Percentiles rank a stretch among this genome's conserved stretches.
These are phyloP conservation scores for Endomychus coccineus DNA, from an alignment of 2,888 invertebrate genomes.

Conservation along the genomic window DNA sequence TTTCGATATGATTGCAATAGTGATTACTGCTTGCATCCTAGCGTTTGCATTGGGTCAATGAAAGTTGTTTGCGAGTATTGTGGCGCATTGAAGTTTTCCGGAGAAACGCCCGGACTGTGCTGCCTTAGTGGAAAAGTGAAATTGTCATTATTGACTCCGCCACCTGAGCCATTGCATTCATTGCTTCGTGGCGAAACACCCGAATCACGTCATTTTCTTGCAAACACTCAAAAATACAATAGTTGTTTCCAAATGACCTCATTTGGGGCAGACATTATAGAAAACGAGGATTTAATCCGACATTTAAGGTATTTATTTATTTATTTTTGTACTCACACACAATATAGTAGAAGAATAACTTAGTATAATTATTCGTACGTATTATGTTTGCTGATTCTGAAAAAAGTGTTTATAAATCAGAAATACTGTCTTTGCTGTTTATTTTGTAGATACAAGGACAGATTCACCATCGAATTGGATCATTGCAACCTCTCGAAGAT, in stretches of 20 bases:
- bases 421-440: too few relatives aligned
- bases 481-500: too few relatives aligned
- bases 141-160: slow-evolving; percentile 19
- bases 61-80: too few relatives aligned
- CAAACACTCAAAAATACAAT: slow-evolving; percentile 17
- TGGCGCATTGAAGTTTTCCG: too few relatives aligned
- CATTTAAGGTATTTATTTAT: slow-evolving; percentile 2
- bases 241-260: slow-evolving; percentile 5
- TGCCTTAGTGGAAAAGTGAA: too few relatives aligned
- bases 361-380: slow-evolving; percentile 1
- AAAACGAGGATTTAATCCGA: not conserved
- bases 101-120: too few relatives aligned
- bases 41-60: too few relatives aligned
- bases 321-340: slow-evolving; percentile 1
- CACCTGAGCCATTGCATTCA: slow-evolving; percentile 20
- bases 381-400: not conserved
- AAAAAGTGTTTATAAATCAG: too few relatives aligned
- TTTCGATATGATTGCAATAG: slow-evolving; percentile 25
- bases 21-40: slow-evolving; percentile 29
- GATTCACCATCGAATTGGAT: too few relatives aligned
- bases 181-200: slow-evolving; percentile 20
- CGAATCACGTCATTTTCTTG: slow-evolving; percentile 18
- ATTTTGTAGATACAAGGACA: too few relatives aligned
- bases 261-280: slow-evolving; percentile 5
- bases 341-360: slow-evolving; percentile 6